Conservation (phyloP, 2,797 vertebrate genomes). For the Microhierax caerulescens region DNA sequence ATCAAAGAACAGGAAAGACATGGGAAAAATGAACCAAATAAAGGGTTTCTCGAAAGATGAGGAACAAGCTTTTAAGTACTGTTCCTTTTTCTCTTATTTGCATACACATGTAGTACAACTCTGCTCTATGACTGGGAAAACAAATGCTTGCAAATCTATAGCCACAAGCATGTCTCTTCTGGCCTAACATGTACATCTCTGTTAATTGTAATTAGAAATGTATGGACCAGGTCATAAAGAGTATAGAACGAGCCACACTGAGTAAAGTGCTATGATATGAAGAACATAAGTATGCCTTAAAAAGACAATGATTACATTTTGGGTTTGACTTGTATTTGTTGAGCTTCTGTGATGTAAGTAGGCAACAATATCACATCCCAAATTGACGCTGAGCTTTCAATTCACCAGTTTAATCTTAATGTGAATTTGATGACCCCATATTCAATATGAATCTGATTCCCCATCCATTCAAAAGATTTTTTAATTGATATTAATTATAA, state of each 20-base stretch:
- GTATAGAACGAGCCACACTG: not conserved
- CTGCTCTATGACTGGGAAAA: not conserved
- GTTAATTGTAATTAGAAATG: not conserved
- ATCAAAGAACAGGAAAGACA: not conserved
- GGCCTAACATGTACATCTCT: not conserved
- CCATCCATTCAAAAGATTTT: not conserved
- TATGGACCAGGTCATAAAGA: not conserved
- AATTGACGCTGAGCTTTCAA: not conserved
- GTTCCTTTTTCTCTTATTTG: not conserved
- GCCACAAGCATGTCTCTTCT: not conserved
- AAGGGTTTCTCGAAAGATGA: not conserved
- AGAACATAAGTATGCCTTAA: not conserved
- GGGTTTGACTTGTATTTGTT: not conserved
- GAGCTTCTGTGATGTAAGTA: not conserved
- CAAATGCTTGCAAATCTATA: not conserved
- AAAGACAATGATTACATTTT: not conserved
- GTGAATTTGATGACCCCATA: not conserved
- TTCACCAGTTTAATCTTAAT: not conserved
- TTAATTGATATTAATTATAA: not conserved
- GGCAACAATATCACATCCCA: not conserved
- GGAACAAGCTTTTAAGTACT: not conserved
- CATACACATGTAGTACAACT: rapidly evolving
- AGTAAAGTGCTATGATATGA: not conserved
- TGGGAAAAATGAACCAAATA: not conserved
- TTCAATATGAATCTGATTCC: not conserved